These are phyloP conservation scores for Ormyrus rosae DNA, from an alignment of 2,888 invertebrate genomes.

Conservation along the genomic window DNA sequence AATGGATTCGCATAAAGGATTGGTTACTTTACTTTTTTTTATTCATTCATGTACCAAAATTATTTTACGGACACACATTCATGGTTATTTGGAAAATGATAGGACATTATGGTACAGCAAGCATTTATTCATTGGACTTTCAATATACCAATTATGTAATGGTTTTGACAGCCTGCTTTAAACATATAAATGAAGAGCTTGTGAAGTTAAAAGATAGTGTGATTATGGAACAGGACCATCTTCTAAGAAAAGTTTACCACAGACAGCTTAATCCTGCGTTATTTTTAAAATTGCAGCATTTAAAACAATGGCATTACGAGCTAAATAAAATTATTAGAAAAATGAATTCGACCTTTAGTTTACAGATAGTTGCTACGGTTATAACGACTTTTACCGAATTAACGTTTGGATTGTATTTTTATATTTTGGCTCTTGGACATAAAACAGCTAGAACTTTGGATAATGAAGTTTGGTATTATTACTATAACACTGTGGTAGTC, in stretches of 20 bases:
- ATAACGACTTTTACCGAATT: constrained; percentile 64
- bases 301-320: constrained; percentile 65
- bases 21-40: constrained; percentile 59
- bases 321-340: constrained; percentile 61
- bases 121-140: constrained; percentile 60
- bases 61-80: neutral
- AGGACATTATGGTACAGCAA: constrained; percentile 57
- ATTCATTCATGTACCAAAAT: constrained; percentile 49
- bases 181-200: constrained; percentile 62
- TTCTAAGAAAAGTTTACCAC: constrained; percentile 67
- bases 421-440: constrained; percentile 52
- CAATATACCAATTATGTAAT: constrained; percentile 64
- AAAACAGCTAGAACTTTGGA: neutral
- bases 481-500: constrained; percentile 56
- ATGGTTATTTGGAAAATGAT: constrained; percentile 41
- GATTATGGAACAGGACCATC: constrained; percentile 64
- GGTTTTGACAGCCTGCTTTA: constrained; percentile 63
- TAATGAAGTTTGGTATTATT: constrained; percentile 61
- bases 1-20: constrained; percentile 62
- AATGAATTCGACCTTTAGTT: constrained; percentile 63
- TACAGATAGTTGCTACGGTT: constrained; percentile 62
- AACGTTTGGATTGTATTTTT: constrained; percentile 67
- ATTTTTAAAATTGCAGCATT: constrained; percentile 61
- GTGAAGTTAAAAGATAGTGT: constrained; percentile 58
- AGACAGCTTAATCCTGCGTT: constrained; percentile 64